Conservation (phyloP, 1,140 invertebrate genomes). For the Coboldia fuscipes region DNA sequence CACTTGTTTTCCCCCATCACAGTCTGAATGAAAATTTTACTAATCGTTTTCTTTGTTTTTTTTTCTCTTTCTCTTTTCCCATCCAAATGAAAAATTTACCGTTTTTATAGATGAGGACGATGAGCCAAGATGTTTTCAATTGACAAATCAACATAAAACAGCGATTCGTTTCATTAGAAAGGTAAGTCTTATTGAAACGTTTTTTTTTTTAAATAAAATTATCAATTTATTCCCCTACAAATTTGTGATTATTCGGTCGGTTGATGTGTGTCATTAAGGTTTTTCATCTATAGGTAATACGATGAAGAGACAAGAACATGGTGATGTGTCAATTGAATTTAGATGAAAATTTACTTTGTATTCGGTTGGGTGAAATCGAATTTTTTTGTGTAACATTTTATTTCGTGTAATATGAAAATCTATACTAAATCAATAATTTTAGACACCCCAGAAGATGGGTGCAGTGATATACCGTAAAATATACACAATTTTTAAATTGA, state of each 20-base stretch:
- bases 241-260: not conserved
- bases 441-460: too few species aligned
- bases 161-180: constrained; percentile 84
- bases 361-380: not conserved
- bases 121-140: constrained; percentile 48
- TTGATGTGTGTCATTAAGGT: not conserved
- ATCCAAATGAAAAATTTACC: constrained; percentile 6
- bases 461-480: too few species aligned
- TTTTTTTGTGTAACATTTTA: not conserved
- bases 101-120: constrained; percentile 50
- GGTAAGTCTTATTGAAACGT: constrained; percentile 30
- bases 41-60: not conserved
- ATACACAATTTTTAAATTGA: too few species aligned
- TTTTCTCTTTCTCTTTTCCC: not conserved
- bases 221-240: constrained; percentile 4
- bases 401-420: not conserved
- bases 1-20: not conserved
- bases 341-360: too few species aligned
- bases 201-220: constrained; percentile 4
- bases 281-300: not conserved
- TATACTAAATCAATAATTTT: not conserved
- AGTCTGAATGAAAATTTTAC: not conserved
- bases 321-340: too few species aligned
- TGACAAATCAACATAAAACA: constrained; percentile 71
- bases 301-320: too few species aligned